Base-by-base conservation (phyloP, 2,113 vertebrate species). In the Bubo scandiacus region DNA sequence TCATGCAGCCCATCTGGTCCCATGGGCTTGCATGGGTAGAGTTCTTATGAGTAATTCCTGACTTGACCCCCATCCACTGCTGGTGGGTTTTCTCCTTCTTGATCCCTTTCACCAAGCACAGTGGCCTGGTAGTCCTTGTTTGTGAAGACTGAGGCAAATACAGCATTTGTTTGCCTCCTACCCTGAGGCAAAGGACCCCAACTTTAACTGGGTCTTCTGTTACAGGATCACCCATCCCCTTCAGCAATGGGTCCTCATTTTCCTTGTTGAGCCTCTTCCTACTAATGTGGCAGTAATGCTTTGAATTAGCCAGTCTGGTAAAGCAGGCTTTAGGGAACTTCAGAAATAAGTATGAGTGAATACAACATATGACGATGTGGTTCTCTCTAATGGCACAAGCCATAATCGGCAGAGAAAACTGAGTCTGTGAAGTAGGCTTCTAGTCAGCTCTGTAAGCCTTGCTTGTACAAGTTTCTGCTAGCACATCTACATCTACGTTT, bases 281-380 rank as follows among this genome's bases (percentile, higher is more conserved):
- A 63, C 65, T 42, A 4, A 26, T 13, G 61, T 15, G 38, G 62
- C 54, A 75, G 43, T 3, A 29, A 17, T 7, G 54, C 58, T 61
- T 66, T 71, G n/a, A 55, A 61, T 82, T 9, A 86, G 73, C 34
- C 40, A 45, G 61, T n/a, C 83, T 78, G 85, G 67, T 55, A 21
- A 86, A 82, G 51, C 1, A 74, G 55, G 55, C 38, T 86, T 74
- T 12, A 7, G 22, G 57, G 58, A 83, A 38, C 52, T 11, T 18
- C 27, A 67, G 66, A 68, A 93, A 25, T 11, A 61, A 87, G 54
- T 17, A 82, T 0, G 4, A 81, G 34, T 66, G 80, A 86, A 67
- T 27, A n/a, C 0, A 0, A 62, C 0, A 7, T 61, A 55, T 1
- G 21, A 55, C 1, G 0, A 43, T 72, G 91, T 45, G 85, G 70